phyloP scores from a whole-genome alignment of 2,888 invertebrate genomes.

The Xylophagus ater region DNA sequence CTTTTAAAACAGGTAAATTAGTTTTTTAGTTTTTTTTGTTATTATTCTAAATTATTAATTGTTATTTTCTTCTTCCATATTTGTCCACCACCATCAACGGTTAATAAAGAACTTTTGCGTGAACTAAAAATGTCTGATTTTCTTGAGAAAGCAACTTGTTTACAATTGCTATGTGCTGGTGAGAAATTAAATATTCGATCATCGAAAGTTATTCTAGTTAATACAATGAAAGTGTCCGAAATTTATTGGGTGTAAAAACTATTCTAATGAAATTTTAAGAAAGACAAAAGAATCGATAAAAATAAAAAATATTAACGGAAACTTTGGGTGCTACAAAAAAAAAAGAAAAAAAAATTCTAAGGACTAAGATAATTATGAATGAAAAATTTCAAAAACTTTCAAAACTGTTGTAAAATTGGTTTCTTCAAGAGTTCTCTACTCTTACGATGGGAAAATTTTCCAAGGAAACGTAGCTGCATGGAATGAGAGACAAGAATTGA shows the following conservation, averaged over 20 bases:
- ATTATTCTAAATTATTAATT: not conserved
- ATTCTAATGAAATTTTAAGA: slow-evolving; percentile 54
- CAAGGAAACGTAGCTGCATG: too few species aligned
- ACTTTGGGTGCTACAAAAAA: too few species aligned
- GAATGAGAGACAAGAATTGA: too few species aligned
- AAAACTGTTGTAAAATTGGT: too few species aligned
- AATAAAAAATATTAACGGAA: too few species aligned
- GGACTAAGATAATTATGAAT: too few species aligned
- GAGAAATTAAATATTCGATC: slow-evolving; percentile 70
- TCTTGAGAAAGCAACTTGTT: slow-evolving; percentile 66
- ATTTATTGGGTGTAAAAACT: slow-evolving; percentile 70
- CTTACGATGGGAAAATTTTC: too few species aligned
- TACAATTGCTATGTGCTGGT: slow-evolving; percentile 64
- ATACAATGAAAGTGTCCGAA: slow-evolving; percentile 75
- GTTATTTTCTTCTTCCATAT: slow-evolving; percentile 25
- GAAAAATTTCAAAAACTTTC: too few species aligned
- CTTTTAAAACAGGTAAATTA: slow-evolving; percentile 51
- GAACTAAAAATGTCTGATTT: slow-evolving; percentile 73
- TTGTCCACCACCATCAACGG: slow-evolving; percentile 29
- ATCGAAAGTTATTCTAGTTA: slow-evolving; percentile 69
- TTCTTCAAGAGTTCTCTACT: too few species aligned
- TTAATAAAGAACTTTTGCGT: slow-evolving; percentile 40
- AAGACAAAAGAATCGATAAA: too few species aligned
- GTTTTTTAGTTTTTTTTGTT: not conserved
- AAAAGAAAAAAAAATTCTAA: too few species aligned